These are phyloP conservation scores for Dinomys branickii DNA, from an alignment of 2,113 vertebrate species.

Conservation along the genomic window DNA sequence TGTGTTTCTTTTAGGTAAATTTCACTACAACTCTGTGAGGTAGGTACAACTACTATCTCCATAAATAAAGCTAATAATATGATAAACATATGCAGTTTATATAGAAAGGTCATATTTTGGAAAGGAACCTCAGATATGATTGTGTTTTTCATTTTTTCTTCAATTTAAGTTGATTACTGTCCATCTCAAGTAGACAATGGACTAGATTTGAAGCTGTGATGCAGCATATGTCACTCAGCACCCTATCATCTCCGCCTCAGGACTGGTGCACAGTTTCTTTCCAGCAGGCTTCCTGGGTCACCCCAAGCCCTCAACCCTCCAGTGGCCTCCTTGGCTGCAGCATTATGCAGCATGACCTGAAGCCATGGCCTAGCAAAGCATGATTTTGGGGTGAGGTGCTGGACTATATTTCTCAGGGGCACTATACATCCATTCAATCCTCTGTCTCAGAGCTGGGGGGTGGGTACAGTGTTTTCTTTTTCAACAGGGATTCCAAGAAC, in stretches of 20 bases:
- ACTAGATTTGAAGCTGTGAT: neutral
- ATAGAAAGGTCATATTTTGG: neutral
- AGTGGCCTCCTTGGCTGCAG: neutral
- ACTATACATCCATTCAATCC: neutral
- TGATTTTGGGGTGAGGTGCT: too few species aligned
- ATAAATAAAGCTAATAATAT: neutral
- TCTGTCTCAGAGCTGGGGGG: neutral
- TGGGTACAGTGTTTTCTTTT: neutral
- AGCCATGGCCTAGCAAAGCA: neutral
- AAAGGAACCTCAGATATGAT: neutral
- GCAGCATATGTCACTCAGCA: neutral
- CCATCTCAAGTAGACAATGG: neutral
- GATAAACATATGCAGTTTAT: neutral
- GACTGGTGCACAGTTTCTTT: rapidly evolving
- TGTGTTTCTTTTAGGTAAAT: neutral
- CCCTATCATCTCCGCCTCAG: neutral
- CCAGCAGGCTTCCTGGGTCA: neutral
- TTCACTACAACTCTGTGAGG: neutral
- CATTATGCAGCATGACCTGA: neutral
- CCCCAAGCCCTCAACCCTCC: neutral
- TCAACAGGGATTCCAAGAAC: neutral
- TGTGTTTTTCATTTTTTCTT: conserved; percentile 20
- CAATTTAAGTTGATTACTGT: neutral
- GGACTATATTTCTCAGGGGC: neutral
- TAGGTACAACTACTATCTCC: neutral